A percentile compares a stretch with the other conserved stretches of the same genome.
Conservation (phyloP, 2,888 invertebrate species). For the Apomyelois bistriatella region DNA sequence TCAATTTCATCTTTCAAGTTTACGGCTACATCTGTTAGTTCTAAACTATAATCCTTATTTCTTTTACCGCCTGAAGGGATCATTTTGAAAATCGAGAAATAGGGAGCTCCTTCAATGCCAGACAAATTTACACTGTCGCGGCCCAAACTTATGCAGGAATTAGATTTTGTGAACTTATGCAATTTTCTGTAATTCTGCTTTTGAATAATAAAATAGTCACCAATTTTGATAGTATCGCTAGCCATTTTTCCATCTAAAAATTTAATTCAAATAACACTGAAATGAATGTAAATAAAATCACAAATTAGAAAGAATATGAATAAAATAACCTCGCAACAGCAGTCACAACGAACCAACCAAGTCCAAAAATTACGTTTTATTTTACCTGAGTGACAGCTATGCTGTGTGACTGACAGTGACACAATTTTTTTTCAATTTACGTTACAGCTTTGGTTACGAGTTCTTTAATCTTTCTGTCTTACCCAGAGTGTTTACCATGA, state of each 20-base stretch:
- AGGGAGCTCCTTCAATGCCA: constrained; percentile 84
- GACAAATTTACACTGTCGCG: constrained; percentile 85
- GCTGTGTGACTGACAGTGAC: no score
- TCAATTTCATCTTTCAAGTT: constrained; percentile 81
- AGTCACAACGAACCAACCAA: no score
- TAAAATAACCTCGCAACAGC: no score
- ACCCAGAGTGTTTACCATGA: no score
- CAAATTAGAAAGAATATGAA: background rate
- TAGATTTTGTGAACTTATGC: constrained; percentile 84
- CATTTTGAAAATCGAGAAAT: constrained; percentile 88
- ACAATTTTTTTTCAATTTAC: no score
- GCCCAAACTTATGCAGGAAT: constrained; percentile 83
- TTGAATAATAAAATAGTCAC: constrained; percentile 88
- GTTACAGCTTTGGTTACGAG: no score
- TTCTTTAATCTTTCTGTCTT: no score
- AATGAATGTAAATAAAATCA: background rate
- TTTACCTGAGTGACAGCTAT: no score
- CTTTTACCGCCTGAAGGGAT: constrained; percentile 78
- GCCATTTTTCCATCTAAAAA: constrained; percentile 17
- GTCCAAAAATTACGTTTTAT: no score
- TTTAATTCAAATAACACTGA: no score
- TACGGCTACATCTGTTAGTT: constrained; percentile 69
- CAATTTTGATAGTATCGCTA: constrained; percentile 76
- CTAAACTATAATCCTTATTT: constrained; percentile 77
- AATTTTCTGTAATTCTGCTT: constrained; percentile 88